Percentiles rank a stretch among this genome's conserved stretches.
phyloP scores from a whole-genome alignment of 2,797 vertebrate genomes.

The Sebastiscus albofasciatus region DNA sequence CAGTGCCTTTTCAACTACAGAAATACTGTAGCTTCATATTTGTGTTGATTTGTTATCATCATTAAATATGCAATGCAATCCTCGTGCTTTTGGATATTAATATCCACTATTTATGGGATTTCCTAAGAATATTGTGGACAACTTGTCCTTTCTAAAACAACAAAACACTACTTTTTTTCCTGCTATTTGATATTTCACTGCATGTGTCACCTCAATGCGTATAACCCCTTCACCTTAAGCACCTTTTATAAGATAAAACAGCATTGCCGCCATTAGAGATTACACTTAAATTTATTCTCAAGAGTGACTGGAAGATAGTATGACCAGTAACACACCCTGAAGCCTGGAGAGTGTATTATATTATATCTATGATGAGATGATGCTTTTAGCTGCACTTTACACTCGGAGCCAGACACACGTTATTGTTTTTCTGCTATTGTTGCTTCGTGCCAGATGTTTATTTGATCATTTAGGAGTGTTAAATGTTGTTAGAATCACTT shows the following conservation, averaged over 20 bases:
- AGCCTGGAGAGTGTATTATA: not conserved
- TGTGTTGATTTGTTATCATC: too few relatives aligned
- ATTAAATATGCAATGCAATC: too few relatives aligned
- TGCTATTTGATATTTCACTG: not conserved
- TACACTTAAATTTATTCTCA: not conserved
- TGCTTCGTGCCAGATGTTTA: not conserved
- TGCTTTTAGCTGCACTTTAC: not conserved
- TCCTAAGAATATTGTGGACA: not conserved
- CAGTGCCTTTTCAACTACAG: too few relatives aligned
- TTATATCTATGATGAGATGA: not conserved
- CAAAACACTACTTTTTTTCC: not conserved
- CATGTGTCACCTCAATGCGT: not conserved
- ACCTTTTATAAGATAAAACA: not conserved
- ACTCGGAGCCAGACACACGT: not conserved
- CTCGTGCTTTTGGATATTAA: too few relatives aligned
- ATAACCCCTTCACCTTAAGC: conserved; percentile 20
- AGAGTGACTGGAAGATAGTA: not conserved
- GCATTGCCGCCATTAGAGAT: not conserved
- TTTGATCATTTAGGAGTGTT: not conserved
- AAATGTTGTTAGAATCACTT: conserved; percentile 22
- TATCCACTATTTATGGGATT: not conserved
- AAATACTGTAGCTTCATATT: too few relatives aligned
- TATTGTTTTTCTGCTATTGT: not conserved
- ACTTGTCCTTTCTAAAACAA: not conserved
- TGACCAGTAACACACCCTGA: not conserved